Base-by-base conservation (phyloP, 2,888 invertebrate species). In the Drosophila merina region DNA sequence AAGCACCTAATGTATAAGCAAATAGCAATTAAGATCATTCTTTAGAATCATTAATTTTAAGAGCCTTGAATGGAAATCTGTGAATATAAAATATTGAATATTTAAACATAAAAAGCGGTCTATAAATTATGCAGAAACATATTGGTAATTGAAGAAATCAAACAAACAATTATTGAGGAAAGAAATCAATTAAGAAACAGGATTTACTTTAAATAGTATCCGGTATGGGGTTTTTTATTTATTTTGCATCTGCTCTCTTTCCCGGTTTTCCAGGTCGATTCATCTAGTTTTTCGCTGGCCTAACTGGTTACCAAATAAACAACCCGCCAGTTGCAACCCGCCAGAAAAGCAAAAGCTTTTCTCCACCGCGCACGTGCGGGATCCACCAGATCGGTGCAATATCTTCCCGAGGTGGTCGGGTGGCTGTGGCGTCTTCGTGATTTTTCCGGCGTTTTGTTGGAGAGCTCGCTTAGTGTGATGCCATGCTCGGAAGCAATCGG, bases 381-480 rank as follows among this genome's bases (percentile, higher is more conserved):
- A 63, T 64, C 31, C 45, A 28, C 36, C 51, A 52, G 63, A 45
- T 30, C 45, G 14, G 26, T 50, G 59, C 20, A 50, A 30, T 50
- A 60, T 63, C 67, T 64, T 31, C 47, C 28, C 28, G 28, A 28
- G 28, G 28, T 52, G 59, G 57, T 26, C 30, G 31, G 44, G 9
- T 49, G 60, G 26, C 50, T 26, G 31, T n/a, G 36, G 36, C 30
- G 40, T 42, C 66, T 67, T 66, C 49, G 47, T 54, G 47, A 56
- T 50, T 47, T 67, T 78, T 71, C 45, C 69, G 71, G 72, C 75
- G 68, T 74, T 38, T 25, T 5, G n/a, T 12, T n/a, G 6, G 64
- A 64, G 52, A 48, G 30, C 76, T 62, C 63, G 68, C 70, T 81
- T 77, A 81, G 82, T 81, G 66, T 57, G 68, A 71, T 67, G 66